These are phyloP conservation scores for Petrocephalus zakoni DNA, from an alignment of 2,113 vertebrate species.

Conservation along the genomic window DNA sequence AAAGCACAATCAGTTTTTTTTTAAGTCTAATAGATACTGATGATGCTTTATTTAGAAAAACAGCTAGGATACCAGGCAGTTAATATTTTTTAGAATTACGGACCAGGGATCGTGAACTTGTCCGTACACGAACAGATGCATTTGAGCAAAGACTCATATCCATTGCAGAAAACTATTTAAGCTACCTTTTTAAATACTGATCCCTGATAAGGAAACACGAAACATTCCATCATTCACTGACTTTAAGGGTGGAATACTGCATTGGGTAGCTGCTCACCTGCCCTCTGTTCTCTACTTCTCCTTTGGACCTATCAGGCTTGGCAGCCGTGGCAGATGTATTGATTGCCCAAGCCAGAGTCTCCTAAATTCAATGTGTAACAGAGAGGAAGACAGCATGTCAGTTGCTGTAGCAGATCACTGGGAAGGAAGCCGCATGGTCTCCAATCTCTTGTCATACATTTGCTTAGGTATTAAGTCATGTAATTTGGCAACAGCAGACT, in stretches of 20 bases:
- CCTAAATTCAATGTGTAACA: neutral
- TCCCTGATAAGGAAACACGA: neutral
- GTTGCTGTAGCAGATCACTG: neutral
- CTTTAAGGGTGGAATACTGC: neutral
- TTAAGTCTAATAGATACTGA: neutral
- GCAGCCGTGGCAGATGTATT: neutral
- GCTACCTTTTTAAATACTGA: neutral
- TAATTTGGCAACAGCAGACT: neutral
- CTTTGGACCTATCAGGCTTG: neutral
- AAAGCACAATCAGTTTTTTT: neutral
- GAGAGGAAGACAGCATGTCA: constrained; percentile 5
- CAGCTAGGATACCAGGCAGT: too few species aligned
- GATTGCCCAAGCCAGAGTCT: neutral
- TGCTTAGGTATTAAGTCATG: too few species aligned
- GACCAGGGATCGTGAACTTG: neutral
- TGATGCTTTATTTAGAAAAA: too few species aligned
- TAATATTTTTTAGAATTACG: neutral
- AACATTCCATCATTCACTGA: neutral
- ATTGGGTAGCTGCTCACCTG: neutral
- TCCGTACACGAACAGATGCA: neutral
- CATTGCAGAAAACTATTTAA: neutral
- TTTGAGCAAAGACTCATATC: neutral
- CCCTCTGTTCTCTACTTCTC: neutral
- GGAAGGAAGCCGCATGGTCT: neutral
- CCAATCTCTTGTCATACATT: neutral